A percentile compares a stretch with the other conserved stretches of the same genome.
Evolutionary conservation across 2,113 vertebrate species (phyloP).

Genomic region (Stegastes partitus): DNA sequence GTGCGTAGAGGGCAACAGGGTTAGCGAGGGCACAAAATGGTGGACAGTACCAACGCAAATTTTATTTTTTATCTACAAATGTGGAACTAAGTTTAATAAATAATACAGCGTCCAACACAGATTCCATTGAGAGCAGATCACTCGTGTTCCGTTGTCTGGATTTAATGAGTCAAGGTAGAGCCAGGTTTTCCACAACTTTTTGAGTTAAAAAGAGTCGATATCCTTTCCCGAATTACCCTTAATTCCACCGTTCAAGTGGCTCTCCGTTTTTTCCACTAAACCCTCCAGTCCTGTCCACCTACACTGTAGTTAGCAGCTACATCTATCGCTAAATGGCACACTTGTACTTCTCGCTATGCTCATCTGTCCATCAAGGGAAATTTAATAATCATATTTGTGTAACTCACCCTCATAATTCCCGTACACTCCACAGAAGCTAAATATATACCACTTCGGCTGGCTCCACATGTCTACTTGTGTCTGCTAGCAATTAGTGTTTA

Average conservation of each 20-base stretch:
- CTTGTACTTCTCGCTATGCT: slow-evolving; percentile 71
- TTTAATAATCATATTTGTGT: slow-evolving; percentile 72
- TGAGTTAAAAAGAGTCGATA: slow-evolving; percentile 28
- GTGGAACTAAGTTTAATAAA: slow-evolving; percentile 46
- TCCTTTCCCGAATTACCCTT: slow-evolving; percentile 52
- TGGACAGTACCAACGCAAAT: slow-evolving; percentile 49
- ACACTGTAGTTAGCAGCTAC: slow-evolving; percentile 31
- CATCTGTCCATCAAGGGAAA: slow-evolving; percentile 73
- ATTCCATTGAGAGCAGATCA: slow-evolving; percentile 49
- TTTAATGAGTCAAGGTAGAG: slow-evolving; percentile 48
- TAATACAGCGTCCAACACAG: slow-evolving; percentile 29
- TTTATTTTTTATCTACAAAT: background rate
- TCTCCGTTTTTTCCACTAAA: slow-evolving; percentile 64
- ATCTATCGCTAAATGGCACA: slow-evolving; percentile 50
- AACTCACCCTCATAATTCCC: slow-evolving; percentile 66
- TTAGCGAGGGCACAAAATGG: slow-evolving; percentile 55
- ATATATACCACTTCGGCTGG: slow-evolving; percentile 56
- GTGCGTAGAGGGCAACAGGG: slow-evolving; percentile 45
- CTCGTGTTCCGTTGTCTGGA: slow-evolving; percentile 25
- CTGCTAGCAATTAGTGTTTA: slow-evolving; percentile 80
- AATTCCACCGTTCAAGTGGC: slow-evolving; percentile 59
- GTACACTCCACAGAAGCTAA: slow-evolving; percentile 68
- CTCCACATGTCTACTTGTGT: slow-evolving; percentile 67
- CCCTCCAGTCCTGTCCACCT: slow-evolving; percentile 46
- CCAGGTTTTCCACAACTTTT: slow-evolving; percentile 46